These are phyloP conservation scores for Lutjanus argentimaculatus DNA, from an alignment of 2,797 vertebrate genomes.

Conservation along the genomic window DNA sequence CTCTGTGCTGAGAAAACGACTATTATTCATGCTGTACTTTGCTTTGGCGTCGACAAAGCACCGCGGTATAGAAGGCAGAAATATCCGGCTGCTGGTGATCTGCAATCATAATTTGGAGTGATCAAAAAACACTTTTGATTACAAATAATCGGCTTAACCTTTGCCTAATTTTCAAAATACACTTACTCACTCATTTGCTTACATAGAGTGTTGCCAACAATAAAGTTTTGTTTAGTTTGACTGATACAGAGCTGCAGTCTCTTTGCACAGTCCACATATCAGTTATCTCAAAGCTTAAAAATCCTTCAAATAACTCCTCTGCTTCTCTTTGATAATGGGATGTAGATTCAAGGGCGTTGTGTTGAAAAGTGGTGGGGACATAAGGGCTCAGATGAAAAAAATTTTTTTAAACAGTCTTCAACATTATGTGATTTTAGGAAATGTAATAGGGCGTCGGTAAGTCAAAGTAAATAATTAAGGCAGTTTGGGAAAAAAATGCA, in stretches of 20 bases:
- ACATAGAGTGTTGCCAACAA: slow-evolving; percentile 3
- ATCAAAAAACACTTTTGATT: slow-evolving; percentile 44
- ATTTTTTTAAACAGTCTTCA: too few species aligned
- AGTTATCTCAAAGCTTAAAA: background rate
- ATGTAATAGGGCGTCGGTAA: too few species aligned
- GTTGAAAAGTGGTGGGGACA: too few species aligned
- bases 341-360: background rate
- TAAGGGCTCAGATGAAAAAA: too few species aligned
- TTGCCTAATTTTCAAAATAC: slow-evolving; percentile 36
- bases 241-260: background rate
- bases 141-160: slow-evolving; percentile 27
- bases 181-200: slow-evolving; percentile 10
- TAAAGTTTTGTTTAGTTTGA: slow-evolving; percentile 25
- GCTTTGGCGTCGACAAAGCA: slow-evolving; percentile 42
- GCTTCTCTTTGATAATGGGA: background rate
- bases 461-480: too few species aligned
- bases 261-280: background rate
- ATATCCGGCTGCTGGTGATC: slow-evolving; percentile 35
- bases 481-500: too few species aligned
- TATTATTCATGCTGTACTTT: slow-evolving; percentile 70
- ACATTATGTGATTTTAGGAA: too few species aligned
- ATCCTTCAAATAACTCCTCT: background rate
- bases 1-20: slow-evolving; percentile 61
- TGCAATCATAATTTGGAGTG: slow-evolving; percentile 44
- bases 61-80: slow-evolving; percentile 12